Evolutionary conservation across 2,888 invertebrate genomes (phyloP), one percentile per base, ranked within the genome.

Genomic region (Leucania comma): DNA sequence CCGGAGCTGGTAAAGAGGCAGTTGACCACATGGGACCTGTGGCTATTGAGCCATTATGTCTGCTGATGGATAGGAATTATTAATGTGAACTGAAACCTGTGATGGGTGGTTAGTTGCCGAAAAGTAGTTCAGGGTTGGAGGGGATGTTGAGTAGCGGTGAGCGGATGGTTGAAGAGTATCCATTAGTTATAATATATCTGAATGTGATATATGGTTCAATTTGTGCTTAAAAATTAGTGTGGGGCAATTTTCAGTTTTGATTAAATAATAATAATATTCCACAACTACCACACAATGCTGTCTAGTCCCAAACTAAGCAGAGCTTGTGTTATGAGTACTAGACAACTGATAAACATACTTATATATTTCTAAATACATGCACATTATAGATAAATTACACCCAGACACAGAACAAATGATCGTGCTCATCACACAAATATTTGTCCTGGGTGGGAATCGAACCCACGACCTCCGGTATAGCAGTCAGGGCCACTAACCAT

Each of bases 11-110:
- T 77, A 74, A 75, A 68, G 72, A 76, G 66, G 75, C 54, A 59
- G 48, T 58, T 82, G 79, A 77, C 78, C 84, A 79, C 84, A 81
- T 75, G 81, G 81, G 84, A 81, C 38, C 65, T 76, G 78, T 22
- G 81, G 85, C 64, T 61, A 78, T 75, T 59, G 73, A 58, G 22
- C 78, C 81, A 85, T 83, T 85, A 83, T 35, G 53, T 64, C 26
- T 58, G 38, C 60, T 85, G 75, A 85, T 75, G 71, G 72, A 70
- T 74, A 48, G 51, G 63, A 71, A 67, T 85, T 72, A 85, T 78
- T 85, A 75, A 85, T 85, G 75, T 53, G 68, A 42, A 53, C 24
- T n/a, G 24, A 61, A 69, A 54, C 75, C 72, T 58, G 68, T 78
- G 78, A 78, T 78, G 54, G 58, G 78, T 67, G 78, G 72, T 78